Conservation (phyloP, 1,140 invertebrate species). For the Lucilia sericata region DNA sequence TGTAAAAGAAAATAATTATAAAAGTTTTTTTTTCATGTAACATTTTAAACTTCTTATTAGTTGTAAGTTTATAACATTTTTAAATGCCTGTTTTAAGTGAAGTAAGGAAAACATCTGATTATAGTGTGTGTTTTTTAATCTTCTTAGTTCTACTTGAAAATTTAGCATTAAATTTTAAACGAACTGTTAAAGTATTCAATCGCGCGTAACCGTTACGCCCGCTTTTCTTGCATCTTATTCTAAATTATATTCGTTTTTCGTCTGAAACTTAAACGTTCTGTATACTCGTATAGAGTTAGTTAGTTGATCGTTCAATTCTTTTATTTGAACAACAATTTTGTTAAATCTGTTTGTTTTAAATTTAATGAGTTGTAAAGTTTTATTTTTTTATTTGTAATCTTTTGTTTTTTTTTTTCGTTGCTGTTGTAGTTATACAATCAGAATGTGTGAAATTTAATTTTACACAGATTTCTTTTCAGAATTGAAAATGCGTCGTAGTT, state of each 20-base stretch:
- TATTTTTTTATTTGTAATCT: neutral
- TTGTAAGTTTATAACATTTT: neutral
- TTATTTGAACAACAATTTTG: neutral
- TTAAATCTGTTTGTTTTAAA: constrained; percentile 12
- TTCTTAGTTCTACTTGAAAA: neutral
- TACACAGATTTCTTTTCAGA: neutral
- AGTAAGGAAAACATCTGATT: neutral
- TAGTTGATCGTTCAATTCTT: neutral
- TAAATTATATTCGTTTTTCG: neutral
- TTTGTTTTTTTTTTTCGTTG: neutral
- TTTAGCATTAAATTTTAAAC: constrained; percentile 41
- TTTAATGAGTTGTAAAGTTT: constrained; percentile 4
- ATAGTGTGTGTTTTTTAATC: neutral
- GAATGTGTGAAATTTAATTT: neutral
- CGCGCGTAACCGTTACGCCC: constrained; percentile 44
- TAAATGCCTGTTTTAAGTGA: neutral
- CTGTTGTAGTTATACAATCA: neutral
- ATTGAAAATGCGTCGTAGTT: neutral
- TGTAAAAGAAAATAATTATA: neutral
- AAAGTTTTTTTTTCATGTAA: neutral
- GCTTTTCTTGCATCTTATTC: constrained; percentile 16
- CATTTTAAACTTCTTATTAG: neutral
- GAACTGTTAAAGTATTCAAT: constrained; percentile 45
- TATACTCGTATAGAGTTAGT: too few relatives aligned
- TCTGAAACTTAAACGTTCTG: neutral